Conservation (phyloP, 2,888 invertebrate species). For the Phytoseiulus persimilis region DNA sequence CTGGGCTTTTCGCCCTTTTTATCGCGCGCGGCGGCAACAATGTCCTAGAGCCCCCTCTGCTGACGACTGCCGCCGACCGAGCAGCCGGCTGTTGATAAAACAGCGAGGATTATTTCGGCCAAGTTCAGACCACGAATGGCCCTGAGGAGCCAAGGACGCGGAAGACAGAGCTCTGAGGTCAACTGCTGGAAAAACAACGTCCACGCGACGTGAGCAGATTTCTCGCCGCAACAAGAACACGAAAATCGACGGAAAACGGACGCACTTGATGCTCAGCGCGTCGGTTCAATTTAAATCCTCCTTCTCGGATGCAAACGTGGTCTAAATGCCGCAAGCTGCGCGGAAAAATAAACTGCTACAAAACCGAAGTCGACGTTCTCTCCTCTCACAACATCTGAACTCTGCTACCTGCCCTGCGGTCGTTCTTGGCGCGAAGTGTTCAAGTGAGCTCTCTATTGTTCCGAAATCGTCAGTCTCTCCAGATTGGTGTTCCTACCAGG, state of each 20-base stretch:
- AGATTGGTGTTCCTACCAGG: no score
- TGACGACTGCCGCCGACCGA: neutral
- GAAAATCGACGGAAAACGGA: neutral
- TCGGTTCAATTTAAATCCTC: neutral
- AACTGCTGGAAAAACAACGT: conserved; percentile 5
- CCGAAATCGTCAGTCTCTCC: no score
- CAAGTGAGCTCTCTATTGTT: neutral
- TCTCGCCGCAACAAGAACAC: neutral
- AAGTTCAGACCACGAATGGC: neutral
- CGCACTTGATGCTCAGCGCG: neutral
- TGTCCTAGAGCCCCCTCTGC: neutral
- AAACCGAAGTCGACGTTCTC: neutral
- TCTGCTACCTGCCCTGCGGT: neutral
- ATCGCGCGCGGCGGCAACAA: no score
- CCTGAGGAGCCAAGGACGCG: neutral
- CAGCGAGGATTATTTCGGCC: neutral
- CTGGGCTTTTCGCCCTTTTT: no score
- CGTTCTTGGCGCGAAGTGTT: neutral
- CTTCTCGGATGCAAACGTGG: neutral
- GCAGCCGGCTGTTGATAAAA: neutral
- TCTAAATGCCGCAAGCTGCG: neutral
- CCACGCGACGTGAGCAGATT: neutral
- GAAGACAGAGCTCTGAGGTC: neutral
- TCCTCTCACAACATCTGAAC: neutral
- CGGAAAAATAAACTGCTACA: neutral